Evolutionary conservation across 2,888 invertebrate genomes (phyloP), one percentile per base, ranked within the genome.

Genomic region (Onthophagus sagittarius): DNA sequence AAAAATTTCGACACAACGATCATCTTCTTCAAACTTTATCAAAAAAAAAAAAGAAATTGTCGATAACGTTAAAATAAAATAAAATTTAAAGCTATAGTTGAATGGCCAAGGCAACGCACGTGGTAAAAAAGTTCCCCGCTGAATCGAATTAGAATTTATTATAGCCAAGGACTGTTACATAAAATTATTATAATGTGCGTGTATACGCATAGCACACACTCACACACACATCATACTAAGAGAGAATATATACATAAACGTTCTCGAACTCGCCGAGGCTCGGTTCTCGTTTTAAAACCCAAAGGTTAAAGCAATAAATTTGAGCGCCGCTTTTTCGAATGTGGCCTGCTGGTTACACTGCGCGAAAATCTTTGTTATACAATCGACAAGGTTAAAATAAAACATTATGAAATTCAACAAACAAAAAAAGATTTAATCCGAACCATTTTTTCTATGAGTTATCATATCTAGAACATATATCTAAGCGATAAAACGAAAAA

Each of bases 111-210:
- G 67, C 32, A n/a, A 67, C 15, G 64, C 15, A 14, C 23, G 64
- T 64, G 64, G 64, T 23, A 64, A 67, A 67, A 67, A 67, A 67
- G 23, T 14, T n/a, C 23, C 32, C 32, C 67, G 32, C 23, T 7
- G 67, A 67, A 67, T 67, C 67, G 31, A 67, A 67, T 67, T 67
- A 67, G 67, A 67, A 67, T 67, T 67, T 67, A 67, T 67, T 67
- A 67, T 32, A 67, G 67, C 32, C 67, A 67, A 67, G 67, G 67
- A 67, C 31, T 23, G 39, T 53, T 53, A 53, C 39, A 53, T 53
- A 53, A 53, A 53, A 53, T 53, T 53, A 53, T 53, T 53, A 53
- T 53, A 53, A 53, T 53, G 39, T 53, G 39, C 39, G 39, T 53
- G 39, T 53, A 11, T 53, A 53, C 39, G 39, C 39, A 53, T 1